Base-by-base conservation (phyloP, 2,888 invertebrate genomes). In the Notocelia uddmanniana region DNA sequence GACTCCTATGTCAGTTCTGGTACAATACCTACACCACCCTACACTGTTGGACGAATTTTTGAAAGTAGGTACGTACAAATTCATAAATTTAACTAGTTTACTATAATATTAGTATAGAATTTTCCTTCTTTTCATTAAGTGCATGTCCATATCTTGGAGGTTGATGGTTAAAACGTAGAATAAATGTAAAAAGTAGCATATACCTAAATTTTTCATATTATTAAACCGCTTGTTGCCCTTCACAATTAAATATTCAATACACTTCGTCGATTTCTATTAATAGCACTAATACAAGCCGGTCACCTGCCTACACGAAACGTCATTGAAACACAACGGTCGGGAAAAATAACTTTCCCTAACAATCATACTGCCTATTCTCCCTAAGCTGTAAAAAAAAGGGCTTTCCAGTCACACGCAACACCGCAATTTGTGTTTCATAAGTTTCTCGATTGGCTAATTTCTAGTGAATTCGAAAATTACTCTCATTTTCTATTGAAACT, bases 371-470 rank as follows among this genome's bases (percentile, higher is more conserved):
- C 63, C 63, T 63, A 52, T 52, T 52, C 15, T 13, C 34, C 9
- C 13, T 15, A 31, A 3, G 8, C 13, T 15, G 15, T 23, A 62
- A 45, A 19, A 21, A 57, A 34, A 63, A n/a, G n/a, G 48, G 19
- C 34, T 63, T 63, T 34, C 13, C 52, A 60, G 18, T 18, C 45
- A 15, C 63, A 63, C 63, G 63, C 63, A 63, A 63, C 19, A 63
- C 34, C 50, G 63, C 50, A 52, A 63, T 63, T 63, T 63, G 52
- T 60, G 23, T 52, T 63, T 31, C 48, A 19, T 63, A 63, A 63
- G 19, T 52, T 52, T 31, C 48, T 52, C 15, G 6, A 63, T 63
- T 19, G 63, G 50, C 63, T 52, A n/a, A 52, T 63, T 60, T 60
- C 19, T 50, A 11, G 50, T 34, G 31, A 34, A 63, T 6, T 19